Base-by-base conservation (phyloP, 2,113 vertebrate genomes). In the Amphiprion ocellaris region DNA sequence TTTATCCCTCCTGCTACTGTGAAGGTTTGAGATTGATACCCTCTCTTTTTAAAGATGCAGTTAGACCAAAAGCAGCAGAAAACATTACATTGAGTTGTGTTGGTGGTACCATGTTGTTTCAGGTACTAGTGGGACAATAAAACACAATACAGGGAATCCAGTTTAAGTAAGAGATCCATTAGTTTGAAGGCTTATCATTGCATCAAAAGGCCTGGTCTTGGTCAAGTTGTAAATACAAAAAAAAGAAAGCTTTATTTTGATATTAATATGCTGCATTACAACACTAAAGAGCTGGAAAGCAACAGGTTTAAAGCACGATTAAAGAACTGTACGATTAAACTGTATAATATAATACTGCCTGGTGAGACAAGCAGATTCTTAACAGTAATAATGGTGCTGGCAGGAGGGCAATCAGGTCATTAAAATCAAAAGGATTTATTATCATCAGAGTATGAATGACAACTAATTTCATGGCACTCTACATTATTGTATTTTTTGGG, bases 341-440 rank as follows among this genome's bases (percentile, higher is more conserved):
- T 37, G 33, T 37, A 37, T 2, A 37, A 10, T 37, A 37, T 37
- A 37, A 62, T 21, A 69, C 17, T 28, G 47, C 16, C 5, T 23
- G 19, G 10, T 52, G 17, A 39, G 55, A 56, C 2, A 19, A 49
- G 47, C 3, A 49, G 16, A 49, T 19, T 52, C 49, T 10, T 21
- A 21, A 7, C 49, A 50, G 49, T 14, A 46, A 74, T 50, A 52
- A 52, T 39, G 46, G n/a, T 63, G 49, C 61, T 47, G 49, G 37
- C 33, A 26, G 24, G 39, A 19, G 54, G 24, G 50, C 4, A 53
- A 3, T 7, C 1, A 17, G 74, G 44, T 33, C 33, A 54, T 77
- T 77, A 62, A 69, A 69, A 44, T 69, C 23, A 12, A 50, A 65
- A 46, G 19, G 39, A 69, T 46, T 30, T 33, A 54, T 69, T 69